phyloP scores from a whole-genome alignment of 2,797 vertebrate species.

The Scleropages formosus region DNA sequence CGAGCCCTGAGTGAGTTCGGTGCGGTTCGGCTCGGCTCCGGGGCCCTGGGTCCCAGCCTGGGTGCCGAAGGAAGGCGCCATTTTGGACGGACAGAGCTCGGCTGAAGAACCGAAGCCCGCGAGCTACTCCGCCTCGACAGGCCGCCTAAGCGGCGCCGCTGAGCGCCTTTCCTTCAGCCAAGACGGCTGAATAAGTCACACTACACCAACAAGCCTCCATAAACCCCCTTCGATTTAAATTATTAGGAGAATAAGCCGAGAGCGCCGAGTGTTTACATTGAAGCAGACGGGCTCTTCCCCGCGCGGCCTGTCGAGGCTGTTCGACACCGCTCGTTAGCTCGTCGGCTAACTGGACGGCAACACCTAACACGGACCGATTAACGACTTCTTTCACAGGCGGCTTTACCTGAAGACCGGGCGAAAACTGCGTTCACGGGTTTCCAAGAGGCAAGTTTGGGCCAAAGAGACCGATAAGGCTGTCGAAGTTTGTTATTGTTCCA shows the following conservation, averaged over 20 bases:
- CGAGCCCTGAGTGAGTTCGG: neutral
- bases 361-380: slow-evolving; percentile 39
- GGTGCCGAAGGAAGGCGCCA: slow-evolving; percentile 21
- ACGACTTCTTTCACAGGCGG: slow-evolving; percentile 44
- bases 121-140: slow-evolving; percentile 9
- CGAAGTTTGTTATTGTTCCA: slow-evolving; percentile 39
- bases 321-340: slow-evolving; percentile 18
- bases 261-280: neutral
- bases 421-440: slow-evolving; percentile 41
- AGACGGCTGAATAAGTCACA: neutral
- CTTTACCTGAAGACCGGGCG: slow-evolving; percentile 65
- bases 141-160: no score
- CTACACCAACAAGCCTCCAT: neutral
- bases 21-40: no score
- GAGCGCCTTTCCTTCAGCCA: neutral
- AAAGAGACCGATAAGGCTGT: slow-evolving; percentile 32
- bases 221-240: slow-evolving; percentile 10
- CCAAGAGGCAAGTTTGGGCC: slow-evolving; percentile 41
- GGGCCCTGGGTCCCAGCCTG: no score
- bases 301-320: slow-evolving; percentile 13
- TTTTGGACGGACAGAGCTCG: slow-evolving; percentile 28
- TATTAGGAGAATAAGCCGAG: neutral
- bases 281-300: slow-evolving; percentile 12
- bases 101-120: slow-evolving; percentile 7
- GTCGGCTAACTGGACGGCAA: neutral